Evolutionary conservation across 2,888 invertebrate species (phyloP).

Genomic region (Pimpla rufipes): DNA sequence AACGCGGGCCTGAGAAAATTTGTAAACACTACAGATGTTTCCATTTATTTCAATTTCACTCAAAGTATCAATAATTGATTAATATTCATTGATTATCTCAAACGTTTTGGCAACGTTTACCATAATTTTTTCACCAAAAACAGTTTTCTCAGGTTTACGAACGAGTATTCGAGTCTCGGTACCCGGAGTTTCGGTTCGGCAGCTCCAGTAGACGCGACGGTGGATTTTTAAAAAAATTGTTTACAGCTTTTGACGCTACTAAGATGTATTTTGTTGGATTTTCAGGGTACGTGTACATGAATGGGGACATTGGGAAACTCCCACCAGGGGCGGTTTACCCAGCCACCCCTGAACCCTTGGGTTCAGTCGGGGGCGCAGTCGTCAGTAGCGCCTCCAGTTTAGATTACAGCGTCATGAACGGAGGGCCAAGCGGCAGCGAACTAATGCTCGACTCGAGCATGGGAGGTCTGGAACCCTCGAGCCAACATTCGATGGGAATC

Average conservation of each 20-base stretch:
- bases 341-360: slow-evolving; percentile 89
- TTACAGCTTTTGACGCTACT: slow-evolving; percentile 26
- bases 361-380: slow-evolving; percentile 82
- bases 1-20: not conserved
- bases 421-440: slow-evolving; percentile 81
- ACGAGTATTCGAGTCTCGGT: too few relatives aligned
- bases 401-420: slow-evolving; percentile 85
- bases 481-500: slow-evolving; percentile 83
- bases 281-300: slow-evolving; percentile 92
- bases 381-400: slow-evolving; percentile 80
- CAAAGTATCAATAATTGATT: not conserved
- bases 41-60: too few relatives aligned
- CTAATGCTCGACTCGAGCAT: slow-evolving; percentile 82
- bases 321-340: slow-evolving; percentile 90
- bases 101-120: not conserved
- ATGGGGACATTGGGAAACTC: slow-evolving; percentile 93
- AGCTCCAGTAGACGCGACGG: too few relatives aligned
- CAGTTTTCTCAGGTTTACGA: not conserved
- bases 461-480: slow-evolving; percentile 80
- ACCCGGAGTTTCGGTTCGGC: too few relatives aligned
- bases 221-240: not conserved
- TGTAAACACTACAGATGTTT: not conserved
- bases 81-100: not conserved
- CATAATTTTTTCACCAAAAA: not conserved
- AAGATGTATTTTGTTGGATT: slow-evolving; percentile 31